phyloP scores from a whole-genome alignment of 2,888 invertebrate genomes.

The Rhaphigaster nebulosa region DNA sequence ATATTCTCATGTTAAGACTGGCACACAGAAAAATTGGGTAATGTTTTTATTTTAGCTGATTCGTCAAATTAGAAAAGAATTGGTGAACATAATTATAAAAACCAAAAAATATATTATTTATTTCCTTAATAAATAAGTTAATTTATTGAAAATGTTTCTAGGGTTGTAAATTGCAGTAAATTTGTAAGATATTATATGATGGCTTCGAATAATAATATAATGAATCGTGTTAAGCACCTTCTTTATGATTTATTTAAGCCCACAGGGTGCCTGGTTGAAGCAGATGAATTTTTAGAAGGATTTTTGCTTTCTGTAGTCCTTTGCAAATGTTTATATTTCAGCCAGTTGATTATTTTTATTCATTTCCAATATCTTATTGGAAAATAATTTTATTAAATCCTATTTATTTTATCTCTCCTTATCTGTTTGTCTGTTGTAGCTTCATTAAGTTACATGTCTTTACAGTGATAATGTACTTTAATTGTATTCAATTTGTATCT shows the following conservation, averaged over 20 bases:
- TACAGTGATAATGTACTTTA: constrained; percentile 25
- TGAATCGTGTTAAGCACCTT: constrained; percentile 40
- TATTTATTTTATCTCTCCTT: background rate
- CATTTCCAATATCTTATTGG: constrained; percentile 29
- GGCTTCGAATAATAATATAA: constrained; percentile 37
- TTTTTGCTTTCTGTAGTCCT: constrained; percentile 32
- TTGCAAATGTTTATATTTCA: constrained; percentile 37
- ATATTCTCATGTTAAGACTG: constrained; percentile 17
- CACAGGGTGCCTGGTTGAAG: constrained; percentile 54
- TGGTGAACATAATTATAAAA: constrained; percentile 44
- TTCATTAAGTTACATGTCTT: constrained; percentile 23
- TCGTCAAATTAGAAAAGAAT: background rate
- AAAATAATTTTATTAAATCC: constrained; percentile 36
- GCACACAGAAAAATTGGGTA: constrained; percentile 45
- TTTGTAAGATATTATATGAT: constrained; percentile 11
- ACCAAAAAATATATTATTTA: constrained; percentile 56
- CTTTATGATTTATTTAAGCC: constrained; percentile 42
- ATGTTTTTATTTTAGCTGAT: constrained; percentile 50
- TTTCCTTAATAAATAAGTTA: constrained; percentile 52
- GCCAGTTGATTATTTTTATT: constrained; percentile 39
- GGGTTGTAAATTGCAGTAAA: constrained; percentile 52
- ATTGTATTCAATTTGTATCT: constrained; percentile 11
- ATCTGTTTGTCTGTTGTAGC: constrained; percentile 49
- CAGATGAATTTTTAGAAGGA: background rate
- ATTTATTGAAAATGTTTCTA: constrained; percentile 52